Conservation (phyloP, 1,140 invertebrate species). For the Halesus radiatus region DNA sequence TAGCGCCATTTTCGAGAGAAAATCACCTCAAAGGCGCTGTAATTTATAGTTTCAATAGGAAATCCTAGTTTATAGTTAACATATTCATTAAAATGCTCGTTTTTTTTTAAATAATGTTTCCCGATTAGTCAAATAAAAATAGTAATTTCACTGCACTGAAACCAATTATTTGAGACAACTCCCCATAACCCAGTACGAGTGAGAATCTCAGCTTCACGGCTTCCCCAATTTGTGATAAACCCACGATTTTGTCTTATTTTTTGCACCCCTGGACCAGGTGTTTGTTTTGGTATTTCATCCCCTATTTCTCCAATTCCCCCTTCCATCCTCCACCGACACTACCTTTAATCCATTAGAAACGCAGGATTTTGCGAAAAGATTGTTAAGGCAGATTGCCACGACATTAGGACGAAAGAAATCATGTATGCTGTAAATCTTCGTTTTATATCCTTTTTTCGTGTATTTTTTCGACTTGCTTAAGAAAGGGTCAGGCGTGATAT, state of each 20-base stretch:
- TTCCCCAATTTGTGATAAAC: conserved; percentile 55
- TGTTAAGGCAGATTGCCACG: conserved; percentile 1
- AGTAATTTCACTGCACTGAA: no score
- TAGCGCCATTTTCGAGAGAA: no score
- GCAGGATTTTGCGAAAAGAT: conserved; percentile 7
- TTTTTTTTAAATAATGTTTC: no score
- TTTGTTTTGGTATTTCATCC: conserved; percentile 47
- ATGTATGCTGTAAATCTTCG: background rate
- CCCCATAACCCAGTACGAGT: no score
- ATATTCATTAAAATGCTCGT: no score
- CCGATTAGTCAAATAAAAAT: no score
- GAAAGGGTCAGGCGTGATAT: background rate
- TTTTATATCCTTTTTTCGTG: no score
- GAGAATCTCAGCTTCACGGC: background rate
- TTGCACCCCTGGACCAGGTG: conserved; percentile 52
- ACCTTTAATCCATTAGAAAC: conserved; percentile 26
- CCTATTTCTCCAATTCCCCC: background rate
- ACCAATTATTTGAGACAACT: no score
- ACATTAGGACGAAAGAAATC: conserved; percentile 4
- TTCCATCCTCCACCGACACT: background rate
- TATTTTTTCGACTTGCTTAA: background rate
- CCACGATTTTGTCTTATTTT: conserved; percentile 56
- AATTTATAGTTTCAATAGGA: no score
- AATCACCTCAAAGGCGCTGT: no score
- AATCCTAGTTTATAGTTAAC: no score